Base-by-base conservation (phyloP, 2,888 invertebrate genomes). In the Drosophila emarginata region DNA sequence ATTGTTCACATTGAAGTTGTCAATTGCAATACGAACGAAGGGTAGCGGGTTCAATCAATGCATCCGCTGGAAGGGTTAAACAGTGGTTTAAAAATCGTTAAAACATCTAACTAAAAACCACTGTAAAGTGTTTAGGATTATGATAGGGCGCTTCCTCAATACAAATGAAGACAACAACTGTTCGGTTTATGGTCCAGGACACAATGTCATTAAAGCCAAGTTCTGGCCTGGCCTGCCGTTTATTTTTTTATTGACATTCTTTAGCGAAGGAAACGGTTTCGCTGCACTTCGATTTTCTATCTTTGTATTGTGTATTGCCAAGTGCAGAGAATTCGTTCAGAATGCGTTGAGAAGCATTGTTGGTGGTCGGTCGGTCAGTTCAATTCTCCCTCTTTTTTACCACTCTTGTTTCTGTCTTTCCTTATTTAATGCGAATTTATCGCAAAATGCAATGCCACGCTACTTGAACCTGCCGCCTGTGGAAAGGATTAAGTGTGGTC, bases 391-490 rank as follows among this genome's bases (percentile, higher is more conserved):
- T 58, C 69, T 61, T 62, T 64, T 53, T 32, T 9, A 32, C 32
- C 32, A 32, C 11, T 32, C 32, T 37, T 11, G 23, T 7, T 14
- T 14, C 36, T n/a, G 0, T 9, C 2, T 11, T 9, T 15, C 28
- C 53, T 64, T 74, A 71, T 78, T 83, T 78, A 84, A 88, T 88
- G 81, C 76, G 82, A 82, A 88, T 88, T 88, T 84, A 88, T 88
- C 87, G 82, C 73, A 82, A 65, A 82, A 82, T 85, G 86, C 88
- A 86, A 64, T 81, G 64, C 75, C 68, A 61, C 60, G 53, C 64
- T 61, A 58, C 54, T 45, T 74, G 58, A 36, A 23, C 53, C 7
- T 53, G 37, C 11, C 37, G 53, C 11, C 21, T 37, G 54, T 61
- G 67, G 51, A 64, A 58, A 62, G 87, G 87, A 80, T 80, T 80